Evolutionary conservation across 2,113 vertebrate genomes (phyloP).

Genomic region (Spilogale gracilis): DNA sequence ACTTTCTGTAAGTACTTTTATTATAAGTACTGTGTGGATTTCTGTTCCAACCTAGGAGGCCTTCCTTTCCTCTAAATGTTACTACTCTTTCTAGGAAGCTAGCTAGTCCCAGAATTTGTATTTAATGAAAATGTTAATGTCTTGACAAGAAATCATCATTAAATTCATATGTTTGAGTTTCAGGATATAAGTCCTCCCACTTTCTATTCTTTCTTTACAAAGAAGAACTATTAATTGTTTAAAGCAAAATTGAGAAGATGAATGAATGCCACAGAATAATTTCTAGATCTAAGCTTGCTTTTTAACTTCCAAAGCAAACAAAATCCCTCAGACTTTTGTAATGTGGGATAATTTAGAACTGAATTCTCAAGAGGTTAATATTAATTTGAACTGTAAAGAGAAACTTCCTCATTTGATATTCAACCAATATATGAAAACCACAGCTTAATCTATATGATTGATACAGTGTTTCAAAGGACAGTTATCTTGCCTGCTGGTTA

Average conservation of each 20-base stretch:
- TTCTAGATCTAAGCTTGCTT: constrained; percentile 38
- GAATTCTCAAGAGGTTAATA: not conserved
- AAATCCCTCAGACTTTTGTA: not conserved
- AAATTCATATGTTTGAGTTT: not conserved
- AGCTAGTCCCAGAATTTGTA: constrained; percentile 26
- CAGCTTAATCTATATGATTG: not conserved
- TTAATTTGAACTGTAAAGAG: constrained; percentile 1
- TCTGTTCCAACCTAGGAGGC: not conserved
- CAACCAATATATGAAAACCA: not conserved
- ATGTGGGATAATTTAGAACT: not conserved
- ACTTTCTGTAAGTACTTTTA: not conserved
- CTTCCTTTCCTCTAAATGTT: not conserved
- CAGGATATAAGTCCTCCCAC: constrained; percentile 24
- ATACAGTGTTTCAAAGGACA: not conserved
- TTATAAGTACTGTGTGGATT: not conserved
- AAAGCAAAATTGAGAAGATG: constrained; percentile 8
- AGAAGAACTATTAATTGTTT: constrained; percentile 16
- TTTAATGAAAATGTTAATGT: constrained; percentile 39
- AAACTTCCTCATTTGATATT: not conserved
- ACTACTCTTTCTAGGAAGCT: not conserved
- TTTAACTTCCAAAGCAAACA: not conserved
- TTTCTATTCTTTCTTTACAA: constrained; percentile 46
- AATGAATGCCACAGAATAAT: not conserved
- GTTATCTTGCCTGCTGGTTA: not conserved
- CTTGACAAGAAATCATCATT: not conserved